A percentile compares a stretch with the other conserved stretches of the same genome.
Conservation (phyloP, 2,797 vertebrate species). For the Acipenser oxyrinchus region DNA sequence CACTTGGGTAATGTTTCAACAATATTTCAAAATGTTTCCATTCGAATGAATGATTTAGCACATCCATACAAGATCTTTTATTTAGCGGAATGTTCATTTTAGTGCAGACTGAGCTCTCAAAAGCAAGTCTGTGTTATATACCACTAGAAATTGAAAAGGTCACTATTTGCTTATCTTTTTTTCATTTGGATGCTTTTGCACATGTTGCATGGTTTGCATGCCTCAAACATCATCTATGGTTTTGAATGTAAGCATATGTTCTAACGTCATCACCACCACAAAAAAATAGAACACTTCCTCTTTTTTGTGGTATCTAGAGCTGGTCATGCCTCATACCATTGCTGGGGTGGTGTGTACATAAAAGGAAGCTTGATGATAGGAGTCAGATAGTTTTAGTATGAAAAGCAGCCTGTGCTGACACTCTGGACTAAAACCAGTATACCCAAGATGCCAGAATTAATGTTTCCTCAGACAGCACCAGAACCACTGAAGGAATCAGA, state of each 20-base stretch:
- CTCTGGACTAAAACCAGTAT: background rate
- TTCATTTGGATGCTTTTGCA: slow-evolving; percentile 2
- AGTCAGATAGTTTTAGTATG: slow-evolving; percentile 43
- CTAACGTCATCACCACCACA: background rate
- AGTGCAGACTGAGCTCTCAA: too few relatives aligned
- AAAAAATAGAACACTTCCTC: slow-evolving; percentile 37
- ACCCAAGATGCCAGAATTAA: slow-evolving; percentile 14
- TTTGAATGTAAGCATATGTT: slow-evolving; percentile 26
- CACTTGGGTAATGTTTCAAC: too few relatives aligned
- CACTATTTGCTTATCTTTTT: slow-evolving; percentile 51
- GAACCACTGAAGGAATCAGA: slow-evolving; percentile 31
- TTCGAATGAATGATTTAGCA: too few relatives aligned
- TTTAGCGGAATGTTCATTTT: too few relatives aligned
- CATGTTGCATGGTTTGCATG: background rate
- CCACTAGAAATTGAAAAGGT: slow-evolving; percentile 34
- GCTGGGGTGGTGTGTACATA: slow-evolving; percentile 47
- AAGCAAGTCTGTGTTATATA: background rate
- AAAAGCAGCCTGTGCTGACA: slow-evolving; percentile 46
- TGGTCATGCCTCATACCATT: slow-evolving; percentile 45
- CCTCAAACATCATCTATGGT: slow-evolving; percentile 31
- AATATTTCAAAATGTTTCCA: too few relatives aligned
- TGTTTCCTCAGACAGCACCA: slow-evolving; percentile 36
- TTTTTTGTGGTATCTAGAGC: slow-evolving; percentile 30
- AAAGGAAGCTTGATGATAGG: slow-evolving; percentile 27
- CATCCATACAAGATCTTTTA: too few relatives aligned